Evolutionary conservation across 2,888 invertebrate species (phyloP), one percentile per base, ranked within the genome.

Genomic region (Polymixis flavicincta): DNA sequence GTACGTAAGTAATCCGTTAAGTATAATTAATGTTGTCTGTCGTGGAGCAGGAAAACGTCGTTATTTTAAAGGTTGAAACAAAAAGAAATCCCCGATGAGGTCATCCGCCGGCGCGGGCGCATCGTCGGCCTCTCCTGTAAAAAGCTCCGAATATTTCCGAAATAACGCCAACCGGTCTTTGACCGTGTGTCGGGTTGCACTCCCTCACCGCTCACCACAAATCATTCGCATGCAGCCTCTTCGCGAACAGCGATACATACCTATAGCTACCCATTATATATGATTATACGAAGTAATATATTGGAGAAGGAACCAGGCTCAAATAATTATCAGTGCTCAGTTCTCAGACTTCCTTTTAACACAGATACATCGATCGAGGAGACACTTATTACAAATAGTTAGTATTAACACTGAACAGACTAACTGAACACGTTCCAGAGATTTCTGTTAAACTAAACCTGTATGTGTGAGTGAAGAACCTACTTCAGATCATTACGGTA

Each of bases 101-200:
- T 96, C 96, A 96, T 93, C 91, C 87, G 87, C 88, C 85, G 87
- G 79, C 86, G 82, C 83, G 83, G 86, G 80, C 86, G 87, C 55
- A 55, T 80, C 87, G 85, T 84, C 89, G 87, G 88, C 91, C 89
- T 89, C 88, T 90, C 89, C 89, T 87, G 92, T 89, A 90, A 89
- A 90, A 91, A 91, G 89, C 90, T 79, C 88, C 91, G 92, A 93
- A 95, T 93, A 93, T 94, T 93, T 94, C 93, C 94, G 91, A 94
- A 96, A 94, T 90, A 92, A 90, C 90, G 88, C 92, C 93, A 94
- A 95, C 95, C 96, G 96, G 96, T 96, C 95, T 93, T 94, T 95
- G 95, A 95, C 95, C 95, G 90, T 86, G 88, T 86, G 87, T 89
- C 92, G 91, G 90, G 91, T 91, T 93, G 92, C 92, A 91, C 89